A percentile compares a stretch with the other conserved stretches of the same genome.
phyloP scores from a whole-genome alignment of 1,140 invertebrate species.

The Neodiprion lecontei region DNA sequence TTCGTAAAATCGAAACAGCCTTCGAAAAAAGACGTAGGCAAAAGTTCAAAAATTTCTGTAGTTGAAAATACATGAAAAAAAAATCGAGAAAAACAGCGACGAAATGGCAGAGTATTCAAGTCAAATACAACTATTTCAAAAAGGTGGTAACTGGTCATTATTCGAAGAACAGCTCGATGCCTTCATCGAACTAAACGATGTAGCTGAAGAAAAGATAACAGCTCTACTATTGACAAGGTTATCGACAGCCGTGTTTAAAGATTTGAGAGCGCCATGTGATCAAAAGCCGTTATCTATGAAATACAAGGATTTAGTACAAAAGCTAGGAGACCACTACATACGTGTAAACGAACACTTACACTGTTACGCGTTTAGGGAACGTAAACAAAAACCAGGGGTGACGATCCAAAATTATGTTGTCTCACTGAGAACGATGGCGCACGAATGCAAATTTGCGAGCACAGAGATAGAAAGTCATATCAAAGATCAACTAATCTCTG shows the following conservation, averaged over 20 bases:
- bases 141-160: background rate
- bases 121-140: background rate
- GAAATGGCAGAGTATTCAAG: background rate
- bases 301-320: background rate
- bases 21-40: background rate
- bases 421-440: slow-evolving; percentile 8
- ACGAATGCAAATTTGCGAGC: slow-evolving; percentile 10
- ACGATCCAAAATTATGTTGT: slow-evolving; percentile 15
- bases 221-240: background rate
- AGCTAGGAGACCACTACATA: background rate
- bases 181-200: background rate
- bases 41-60: background rate
- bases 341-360: slow-evolving; percentile 12
- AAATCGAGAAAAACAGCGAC: background rate
- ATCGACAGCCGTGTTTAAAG: background rate
- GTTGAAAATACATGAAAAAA: background rate
- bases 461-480: slow-evolving; percentile 15
- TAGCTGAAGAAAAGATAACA: background rate
- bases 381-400: slow-evolving; percentile 15
- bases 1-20: no score
- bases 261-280: background rate
- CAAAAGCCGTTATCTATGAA: background rate
- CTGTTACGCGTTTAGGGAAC: slow-evolving; percentile 12
- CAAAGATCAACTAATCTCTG: slow-evolving; percentile 19
- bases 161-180: background rate